These are phyloP conservation scores for Geotrypetes seraphini DNA, from an alignment of 2,797 vertebrate genomes.

Conservation along the genomic window DNA sequence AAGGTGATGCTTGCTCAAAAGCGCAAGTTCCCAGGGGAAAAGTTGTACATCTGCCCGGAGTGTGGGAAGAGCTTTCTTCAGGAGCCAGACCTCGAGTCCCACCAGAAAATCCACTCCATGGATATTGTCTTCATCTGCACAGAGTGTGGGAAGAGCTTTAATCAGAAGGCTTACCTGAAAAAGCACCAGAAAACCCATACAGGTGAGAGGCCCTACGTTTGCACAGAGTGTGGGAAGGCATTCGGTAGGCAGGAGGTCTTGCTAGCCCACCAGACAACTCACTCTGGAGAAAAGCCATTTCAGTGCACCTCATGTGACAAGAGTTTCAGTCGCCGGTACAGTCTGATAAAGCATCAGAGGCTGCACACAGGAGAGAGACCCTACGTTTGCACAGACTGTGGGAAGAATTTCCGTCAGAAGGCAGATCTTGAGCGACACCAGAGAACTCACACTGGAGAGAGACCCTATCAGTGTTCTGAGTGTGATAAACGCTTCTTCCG, in stretches of 20 bases:
- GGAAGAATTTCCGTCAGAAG: no score
- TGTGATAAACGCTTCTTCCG: slow-evolving; percentile 32
- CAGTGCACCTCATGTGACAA: slow-evolving; percentile 32
- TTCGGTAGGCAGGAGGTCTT: slow-evolving; percentile 50
- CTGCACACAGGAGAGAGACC: slow-evolving; percentile 32
- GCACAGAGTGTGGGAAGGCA: background rate
- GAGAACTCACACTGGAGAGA: no score
- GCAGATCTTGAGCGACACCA: no score
- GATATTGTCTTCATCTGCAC: slow-evolving; percentile 26
- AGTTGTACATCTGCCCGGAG: no score
- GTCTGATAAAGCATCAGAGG: slow-evolving; percentile 28
- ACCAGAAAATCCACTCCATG: background rate
- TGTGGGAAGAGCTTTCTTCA: no score
- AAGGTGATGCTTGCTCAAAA: no score
- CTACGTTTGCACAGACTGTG: no score
- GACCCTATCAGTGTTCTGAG: slow-evolving; percentile 21
- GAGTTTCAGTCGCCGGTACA: slow-evolving; percentile 23
- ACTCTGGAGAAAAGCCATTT: slow-evolving; percentile 31
- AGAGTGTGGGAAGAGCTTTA: no score
- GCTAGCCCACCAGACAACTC: slow-evolving; percentile 27
- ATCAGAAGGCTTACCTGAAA: no score
- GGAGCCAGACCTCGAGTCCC: no score
- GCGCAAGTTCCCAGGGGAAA: no score
- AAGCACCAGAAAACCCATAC: no score
- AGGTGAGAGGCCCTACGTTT: background rate